Percentiles rank a stretch among this genome's conserved stretches.
Evolutionary conservation across 2,113 vertebrate genomes (phyloP).

Genomic region (Clarias gariepinus): DNA sequence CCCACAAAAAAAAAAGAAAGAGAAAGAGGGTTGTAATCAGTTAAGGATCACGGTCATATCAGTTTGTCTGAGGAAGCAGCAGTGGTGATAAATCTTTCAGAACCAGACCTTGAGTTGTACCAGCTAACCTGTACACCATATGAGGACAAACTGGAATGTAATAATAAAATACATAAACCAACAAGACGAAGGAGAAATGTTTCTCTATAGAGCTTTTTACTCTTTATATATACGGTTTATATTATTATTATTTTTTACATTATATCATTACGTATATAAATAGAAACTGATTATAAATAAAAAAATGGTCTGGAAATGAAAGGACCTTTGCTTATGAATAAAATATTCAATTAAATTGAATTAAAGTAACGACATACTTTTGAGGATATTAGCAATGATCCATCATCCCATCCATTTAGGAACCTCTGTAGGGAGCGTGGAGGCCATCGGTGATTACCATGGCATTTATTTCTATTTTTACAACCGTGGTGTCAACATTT

Average conservation of each 20-base stretch:
- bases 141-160: no score
- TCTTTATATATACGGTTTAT: not conserved
- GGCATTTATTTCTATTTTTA: no score
- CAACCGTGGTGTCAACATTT: no score
- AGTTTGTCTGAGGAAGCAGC: not conserved
- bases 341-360: not conserved
- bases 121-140: not conserved
- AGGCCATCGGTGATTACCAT: no score
- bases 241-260: not conserved
- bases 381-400: not conserved
- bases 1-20: not conserved
- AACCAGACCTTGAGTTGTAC: not conserved
- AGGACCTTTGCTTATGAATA: slow-evolving; percentile 13
- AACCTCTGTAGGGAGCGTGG: no score
- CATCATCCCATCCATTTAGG: no score
- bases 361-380: not conserved
- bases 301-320: not conserved
- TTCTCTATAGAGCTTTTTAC: not conserved
- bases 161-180: not conserved
- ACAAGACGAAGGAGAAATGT: not conserved
- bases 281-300: not conserved
- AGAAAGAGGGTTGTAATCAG: not conserved
- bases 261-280: no score
- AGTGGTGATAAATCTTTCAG: slow-evolving; percentile 6
- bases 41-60: slow-evolving; percentile 5